Conservation (phyloP, 2,888 invertebrate species). For the Drosophila phalerata region DNA sequence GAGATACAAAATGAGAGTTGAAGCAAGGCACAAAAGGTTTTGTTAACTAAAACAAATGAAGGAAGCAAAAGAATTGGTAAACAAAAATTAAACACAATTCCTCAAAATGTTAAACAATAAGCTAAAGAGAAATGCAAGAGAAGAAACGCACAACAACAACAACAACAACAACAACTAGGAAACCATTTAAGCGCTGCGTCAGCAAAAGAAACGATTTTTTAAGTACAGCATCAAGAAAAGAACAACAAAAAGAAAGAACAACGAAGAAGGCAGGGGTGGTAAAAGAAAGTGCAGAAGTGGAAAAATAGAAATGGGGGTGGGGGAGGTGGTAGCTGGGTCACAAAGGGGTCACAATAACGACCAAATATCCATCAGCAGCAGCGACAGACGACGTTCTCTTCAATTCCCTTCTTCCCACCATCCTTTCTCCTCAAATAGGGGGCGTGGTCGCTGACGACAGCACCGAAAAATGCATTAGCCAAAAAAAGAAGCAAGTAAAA, state of each 20-base stretch:
- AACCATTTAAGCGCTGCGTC: slow-evolving; percentile 60
- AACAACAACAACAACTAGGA: slow-evolving; percentile 4
- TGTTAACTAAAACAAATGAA: slow-evolving; percentile 16
- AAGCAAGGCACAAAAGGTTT: background rate
- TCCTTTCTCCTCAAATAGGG: background rate
- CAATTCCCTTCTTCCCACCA: background rate
- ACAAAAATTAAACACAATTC: slow-evolving; percentile 29
- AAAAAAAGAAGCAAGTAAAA: slow-evolving; percentile 7
- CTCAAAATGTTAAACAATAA: slow-evolving; percentile 35
- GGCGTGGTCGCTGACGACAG: slow-evolving; percentile 41
- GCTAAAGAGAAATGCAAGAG: slow-evolving; percentile 10
- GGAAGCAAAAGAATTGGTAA: background rate
- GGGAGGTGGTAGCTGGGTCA: background rate
- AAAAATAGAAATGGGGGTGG: background rate
- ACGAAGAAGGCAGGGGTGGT: background rate
- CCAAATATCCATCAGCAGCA: slow-evolving; percentile 64
- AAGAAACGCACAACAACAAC: slow-evolving; percentile 12
- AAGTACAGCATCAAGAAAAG: slow-evolving; percentile 46
- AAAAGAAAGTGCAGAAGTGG: background rate
- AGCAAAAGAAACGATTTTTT: slow-evolving; percentile 67
- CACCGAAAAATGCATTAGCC: slow-evolving; percentile 53
- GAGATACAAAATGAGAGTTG: background rate
- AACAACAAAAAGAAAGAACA: slow-evolving; percentile 4
- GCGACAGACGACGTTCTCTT: slow-evolving; percentile 15
- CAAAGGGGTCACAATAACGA: slow-evolving; percentile 59